Evolutionary conservation across 2,888 invertebrate genomes (phyloP), one percentile per base, ranked within the genome.

Genomic region (Hyles lineata): DNA sequence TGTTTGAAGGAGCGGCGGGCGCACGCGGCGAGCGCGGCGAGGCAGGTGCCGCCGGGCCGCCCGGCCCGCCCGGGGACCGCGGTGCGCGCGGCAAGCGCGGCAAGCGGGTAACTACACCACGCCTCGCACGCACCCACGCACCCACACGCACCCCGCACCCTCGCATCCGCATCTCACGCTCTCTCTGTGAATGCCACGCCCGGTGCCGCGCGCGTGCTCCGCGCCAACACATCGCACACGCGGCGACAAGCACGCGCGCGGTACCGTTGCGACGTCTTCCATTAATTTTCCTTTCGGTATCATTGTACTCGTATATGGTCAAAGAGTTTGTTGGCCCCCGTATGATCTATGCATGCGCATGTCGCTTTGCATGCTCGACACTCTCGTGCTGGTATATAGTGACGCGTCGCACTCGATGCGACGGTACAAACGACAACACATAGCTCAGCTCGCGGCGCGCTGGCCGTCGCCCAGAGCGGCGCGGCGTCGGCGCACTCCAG

Each of bases 41-140:
- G 86, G 85, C 96, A 81, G 98, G 98, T 84, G 97, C 97, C 80
- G 95, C 96, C 78, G 97, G 97, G 83, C 96, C 97, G 80, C 96
- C 97, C 83, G 98, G 98, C 85, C 95, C 95, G 83, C 95, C 96
- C 84, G 99, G 98, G 82, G 98, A 98, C 91, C 98, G 97, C 93
- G 99, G 99, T 89, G 96, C 97, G 82, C 96, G 98, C 89, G 98
- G 99, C 90, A 98, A 98, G 92, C 96, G 98, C 93, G 98, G 98
- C 96, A 98, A 98, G 95, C 96, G 97, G 98, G 98, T 98, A 97
- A 97, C 80, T 78, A 73, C 73, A 71, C 55, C 69, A 35, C 35
- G 8, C 19, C 71, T 11, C 60, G n/a, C 70, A 11, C 58, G 11
- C 70, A 7, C 7, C 58, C 62, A 9, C 73, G 61, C 70, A 60